Percentiles rank a stretch among this genome's conserved stretches.
phyloP scores from a whole-genome alignment of 2,113 vertebrate genomes.

The Probosciger aterrimus region DNA sequence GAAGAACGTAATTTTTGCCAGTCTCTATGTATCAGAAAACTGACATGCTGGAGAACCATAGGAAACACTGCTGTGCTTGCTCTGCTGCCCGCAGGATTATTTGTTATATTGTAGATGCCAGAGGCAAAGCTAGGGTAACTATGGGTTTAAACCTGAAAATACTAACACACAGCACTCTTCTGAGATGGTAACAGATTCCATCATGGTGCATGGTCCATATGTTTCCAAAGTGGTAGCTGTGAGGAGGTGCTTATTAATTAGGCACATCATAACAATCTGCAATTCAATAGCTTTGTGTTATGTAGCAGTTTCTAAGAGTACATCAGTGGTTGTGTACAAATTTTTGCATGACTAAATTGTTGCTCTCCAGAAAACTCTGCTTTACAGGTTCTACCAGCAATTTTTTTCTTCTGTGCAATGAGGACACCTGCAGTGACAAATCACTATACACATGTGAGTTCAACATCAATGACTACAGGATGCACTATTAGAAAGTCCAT shows the following conservation, averaged over 20 bases:
- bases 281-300: neutral
- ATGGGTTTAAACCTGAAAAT: neutral
- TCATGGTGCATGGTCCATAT: neutral
- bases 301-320: neutral
- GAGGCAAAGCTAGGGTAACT: neutral
- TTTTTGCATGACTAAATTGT: neutral
- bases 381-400: neutral
- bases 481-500: neutral
- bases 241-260: neutral
- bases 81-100: neutral
- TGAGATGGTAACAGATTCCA: neutral
- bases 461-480: neutral
- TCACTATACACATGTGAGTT: neutral
- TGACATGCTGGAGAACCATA: neutral
- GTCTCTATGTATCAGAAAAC: neutral
- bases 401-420: neutral
- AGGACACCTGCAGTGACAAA: neutral
- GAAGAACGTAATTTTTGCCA: neutral
- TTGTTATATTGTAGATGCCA: neutral
- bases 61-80: neutral
- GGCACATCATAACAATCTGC: neutral
- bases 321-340: neutral
- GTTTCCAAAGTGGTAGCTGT: neutral
- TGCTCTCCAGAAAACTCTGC: neutral
- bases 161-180: neutral